phyloP scores from a whole-genome alignment of 1,140 invertebrate genomes.

The Coenobita brevimanus region DNA sequence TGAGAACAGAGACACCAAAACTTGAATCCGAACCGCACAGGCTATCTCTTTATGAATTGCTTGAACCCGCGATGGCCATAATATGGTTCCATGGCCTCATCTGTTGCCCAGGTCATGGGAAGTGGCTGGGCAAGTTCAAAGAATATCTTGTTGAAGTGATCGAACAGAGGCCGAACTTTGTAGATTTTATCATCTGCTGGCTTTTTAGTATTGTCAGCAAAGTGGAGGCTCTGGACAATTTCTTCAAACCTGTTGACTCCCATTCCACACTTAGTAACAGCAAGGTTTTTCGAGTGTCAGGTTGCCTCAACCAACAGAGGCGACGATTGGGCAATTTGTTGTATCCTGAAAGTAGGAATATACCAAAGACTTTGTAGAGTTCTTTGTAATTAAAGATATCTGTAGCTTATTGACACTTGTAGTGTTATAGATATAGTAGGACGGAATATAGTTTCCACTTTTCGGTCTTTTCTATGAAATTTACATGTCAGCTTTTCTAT shows the following conservation, averaged over 20 bases:
- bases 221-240: background rate
- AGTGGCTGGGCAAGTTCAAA: background rate
- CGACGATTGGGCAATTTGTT: background rate
- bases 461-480: no score
- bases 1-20: background rate
- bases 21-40: conserved; percentile 29
- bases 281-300: conserved; percentile 6
- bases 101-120: background rate
- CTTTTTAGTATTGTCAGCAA: background rate
- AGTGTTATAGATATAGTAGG: no score
- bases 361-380: conserved; percentile 4
- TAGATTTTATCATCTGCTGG: no score
- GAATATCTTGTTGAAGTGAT: no score
- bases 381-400: conserved; percentile 3
- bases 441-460: no score
- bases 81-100: no score
- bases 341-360: conserved; percentile 8
- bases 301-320: background rate
- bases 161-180: no score
- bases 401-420: no score
- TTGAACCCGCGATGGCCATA: conserved; percentile 12
- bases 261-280: conserved; percentile 15
- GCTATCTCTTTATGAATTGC: conserved; percentile 19
- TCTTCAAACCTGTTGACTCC: no score
- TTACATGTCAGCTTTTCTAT: no score